Evolutionary conservation across 2,888 invertebrate species (phyloP).

Genomic region (Itoplectis maculator): DNA sequence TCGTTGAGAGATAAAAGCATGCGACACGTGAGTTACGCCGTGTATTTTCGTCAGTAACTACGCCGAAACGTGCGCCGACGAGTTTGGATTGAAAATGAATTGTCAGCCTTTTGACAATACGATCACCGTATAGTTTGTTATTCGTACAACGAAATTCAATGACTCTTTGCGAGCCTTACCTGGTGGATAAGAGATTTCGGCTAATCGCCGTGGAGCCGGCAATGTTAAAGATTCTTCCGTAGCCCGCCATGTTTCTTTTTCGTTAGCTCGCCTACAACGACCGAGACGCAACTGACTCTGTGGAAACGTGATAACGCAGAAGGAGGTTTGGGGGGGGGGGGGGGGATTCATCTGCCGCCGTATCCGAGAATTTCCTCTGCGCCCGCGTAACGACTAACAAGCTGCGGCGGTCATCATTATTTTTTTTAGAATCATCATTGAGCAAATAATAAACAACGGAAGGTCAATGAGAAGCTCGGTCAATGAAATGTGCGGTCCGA

Average conservation of each 20-base stretch:
- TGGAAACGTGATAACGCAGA: not conserved
- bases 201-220: slow-evolving; percentile 29
- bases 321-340: not conserved
- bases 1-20: not conserved
- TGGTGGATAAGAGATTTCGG: slow-evolving; percentile 56
- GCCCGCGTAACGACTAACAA: too few relatives aligned
- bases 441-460: too few relatives aligned
- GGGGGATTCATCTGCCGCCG: not conserved
- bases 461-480: too few relatives aligned
- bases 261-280: not conserved
- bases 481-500: too few relatives aligned
- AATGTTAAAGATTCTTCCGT: slow-evolving; percentile 59
- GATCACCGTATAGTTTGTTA: slow-evolving; percentile 70
- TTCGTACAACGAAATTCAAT: slow-evolving; percentile 71
- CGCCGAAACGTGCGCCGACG: not conserved
- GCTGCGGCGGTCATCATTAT: too few relatives aligned
- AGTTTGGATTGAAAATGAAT: not conserved
- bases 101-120: slow-evolving; percentile 50
- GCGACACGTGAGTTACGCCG: not conserved
- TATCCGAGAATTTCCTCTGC: too few relatives aligned
- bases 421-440: too few relatives aligned
- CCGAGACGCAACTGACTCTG: not conserved
- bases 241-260: slow-evolving; percentile 69
- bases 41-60: not conserved
- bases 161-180: slow-evolving; percentile 64